A percentile compares a stretch with the other conserved stretches of the same genome.
phyloP scores from a whole-genome alignment of 2,113 vertebrate genomes.

The Ammodytes marinus region DNA sequence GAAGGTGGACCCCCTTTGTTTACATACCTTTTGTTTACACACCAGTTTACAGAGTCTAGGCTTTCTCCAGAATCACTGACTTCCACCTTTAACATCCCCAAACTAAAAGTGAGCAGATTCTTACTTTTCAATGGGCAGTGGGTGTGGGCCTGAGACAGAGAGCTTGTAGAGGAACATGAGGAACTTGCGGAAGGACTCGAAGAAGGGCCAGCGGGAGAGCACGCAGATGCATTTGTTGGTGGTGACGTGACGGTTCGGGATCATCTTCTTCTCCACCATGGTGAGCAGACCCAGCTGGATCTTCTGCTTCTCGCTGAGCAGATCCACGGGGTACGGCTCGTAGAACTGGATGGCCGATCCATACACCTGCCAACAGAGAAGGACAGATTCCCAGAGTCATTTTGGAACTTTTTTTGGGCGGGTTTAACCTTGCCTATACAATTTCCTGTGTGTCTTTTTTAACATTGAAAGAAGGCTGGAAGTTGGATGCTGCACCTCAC shows the following conservation, averaged over 20 bases:
- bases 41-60: too few relatives aligned
- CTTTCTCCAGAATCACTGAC: too few relatives aligned
- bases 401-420: not conserved
- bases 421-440: not conserved
- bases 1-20: too few relatives aligned
- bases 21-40: too few relatives aligned
- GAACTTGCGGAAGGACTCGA: conserved; percentile 95
- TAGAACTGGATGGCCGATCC: conserved; percentile 99
- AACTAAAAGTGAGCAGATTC: not conserved
- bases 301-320: conserved; percentile 94
- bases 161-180: conserved; percentile 98
- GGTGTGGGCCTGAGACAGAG: conserved; percentile 95
- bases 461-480: too few relatives aligned
- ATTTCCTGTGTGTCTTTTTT: too few relatives aligned
- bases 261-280: conserved; percentile 91
- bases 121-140: conserved; percentile 98
- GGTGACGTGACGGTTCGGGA: conserved; percentile 92
- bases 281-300: conserved; percentile 94
- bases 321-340: conserved; percentile 90
- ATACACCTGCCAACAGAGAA: conserved; percentile 87
- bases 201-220: conserved; percentile 99
- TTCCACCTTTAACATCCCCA: too few relatives aligned
- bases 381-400: not conserved
- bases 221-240: conserved; percentile 98
- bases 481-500: too few relatives aligned